Conservation (phyloP, 1,140 invertebrate species). For the Aphelinus certus region DNA sequence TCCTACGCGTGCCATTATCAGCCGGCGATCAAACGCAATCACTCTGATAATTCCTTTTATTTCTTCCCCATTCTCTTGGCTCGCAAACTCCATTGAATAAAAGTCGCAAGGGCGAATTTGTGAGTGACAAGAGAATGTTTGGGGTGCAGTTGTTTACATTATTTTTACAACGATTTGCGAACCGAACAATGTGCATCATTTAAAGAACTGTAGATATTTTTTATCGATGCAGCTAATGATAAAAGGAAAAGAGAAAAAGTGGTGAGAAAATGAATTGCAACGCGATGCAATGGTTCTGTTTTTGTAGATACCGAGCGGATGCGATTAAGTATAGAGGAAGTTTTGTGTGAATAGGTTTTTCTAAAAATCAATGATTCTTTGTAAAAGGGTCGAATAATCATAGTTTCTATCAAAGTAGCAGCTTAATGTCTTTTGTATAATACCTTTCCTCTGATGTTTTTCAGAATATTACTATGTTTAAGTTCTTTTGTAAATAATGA, state of each 20-base stretch:
- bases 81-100: conserved; percentile 1
- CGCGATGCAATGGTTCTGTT: conserved; percentile 65
- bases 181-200: conserved; percentile 40
- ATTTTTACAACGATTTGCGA: conserved; percentile 40
- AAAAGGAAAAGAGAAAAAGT: conserved; percentile 15
- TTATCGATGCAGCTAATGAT: conserved; percentile 56
- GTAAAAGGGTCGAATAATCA: conserved; percentile 67
- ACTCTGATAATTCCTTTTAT: conserved; percentile 29
- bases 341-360: conserved; percentile 68
- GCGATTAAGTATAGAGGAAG: conserved; percentile 54
- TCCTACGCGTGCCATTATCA: conserved; percentile 31
- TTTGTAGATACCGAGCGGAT: conserved; percentile 61
- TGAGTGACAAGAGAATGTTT: conserved; percentile 14
- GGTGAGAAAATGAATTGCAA: conserved; percentile 55
- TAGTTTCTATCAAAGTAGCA: conserved; percentile 65
- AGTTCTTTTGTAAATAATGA: conserved; percentile 41
- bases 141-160: conserved; percentile 26
- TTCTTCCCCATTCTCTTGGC: conserved; percentile 26
- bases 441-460: conserved; percentile 40
- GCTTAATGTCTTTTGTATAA: conserved; percentile 41
- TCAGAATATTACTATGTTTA: conserved; percentile 30
- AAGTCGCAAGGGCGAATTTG: not conserved
- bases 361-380: conserved; percentile 65
- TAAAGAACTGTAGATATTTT: conserved; percentile 66
- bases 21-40: conserved; percentile 15